Evolutionary conservation across 2,888 invertebrate species (phyloP).

Genomic region (Toxonevra muliebris): DNA sequence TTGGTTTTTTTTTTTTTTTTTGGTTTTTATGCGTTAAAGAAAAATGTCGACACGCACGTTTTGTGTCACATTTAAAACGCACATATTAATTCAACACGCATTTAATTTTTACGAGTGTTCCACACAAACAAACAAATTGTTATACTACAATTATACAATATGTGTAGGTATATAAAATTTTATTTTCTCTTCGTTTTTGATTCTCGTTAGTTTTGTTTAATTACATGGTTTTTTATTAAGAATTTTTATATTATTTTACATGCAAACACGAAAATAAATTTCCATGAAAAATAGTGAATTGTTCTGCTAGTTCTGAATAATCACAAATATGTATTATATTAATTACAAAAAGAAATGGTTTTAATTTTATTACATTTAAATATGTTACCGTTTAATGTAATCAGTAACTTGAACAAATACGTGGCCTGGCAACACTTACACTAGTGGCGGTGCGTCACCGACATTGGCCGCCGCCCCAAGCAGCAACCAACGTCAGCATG

Average conservation of each 20-base stretch:
- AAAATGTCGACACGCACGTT: conserved; percentile 57
- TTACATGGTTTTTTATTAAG: conserved; percentile 5
- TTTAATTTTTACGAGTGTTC: neutral
- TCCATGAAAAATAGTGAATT: too few species aligned
- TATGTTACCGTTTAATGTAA: conserved; percentile 11
- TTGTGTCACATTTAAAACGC: conserved; percentile 55
- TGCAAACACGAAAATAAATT: neutral
- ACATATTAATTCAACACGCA: conserved; percentile 7
- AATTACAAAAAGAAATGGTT: too few species aligned
- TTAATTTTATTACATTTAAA: conserved; percentile 5
- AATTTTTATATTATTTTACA: neutral
- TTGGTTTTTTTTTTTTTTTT: too few species aligned
- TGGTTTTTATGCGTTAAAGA: conserved; percentile 41
- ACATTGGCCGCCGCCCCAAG: conserved; percentile 13
- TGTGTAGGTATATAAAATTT: neutral
- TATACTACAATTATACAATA: neutral
- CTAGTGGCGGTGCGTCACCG: neutral
- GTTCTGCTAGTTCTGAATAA: too few species aligned
- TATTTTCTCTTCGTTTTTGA: neutral
- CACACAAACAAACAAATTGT: neutral
- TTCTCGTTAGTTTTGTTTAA: neutral
- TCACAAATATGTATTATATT: too few species aligned
- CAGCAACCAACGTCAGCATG: neutral
- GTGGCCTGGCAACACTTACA: neutral
- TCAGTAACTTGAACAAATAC: neutral